Evolutionary conservation across 2,113 vertebrate genomes (phyloP), one percentile per base, ranked within the genome.

Genomic region (Prochilodus magdalenae): DNA sequence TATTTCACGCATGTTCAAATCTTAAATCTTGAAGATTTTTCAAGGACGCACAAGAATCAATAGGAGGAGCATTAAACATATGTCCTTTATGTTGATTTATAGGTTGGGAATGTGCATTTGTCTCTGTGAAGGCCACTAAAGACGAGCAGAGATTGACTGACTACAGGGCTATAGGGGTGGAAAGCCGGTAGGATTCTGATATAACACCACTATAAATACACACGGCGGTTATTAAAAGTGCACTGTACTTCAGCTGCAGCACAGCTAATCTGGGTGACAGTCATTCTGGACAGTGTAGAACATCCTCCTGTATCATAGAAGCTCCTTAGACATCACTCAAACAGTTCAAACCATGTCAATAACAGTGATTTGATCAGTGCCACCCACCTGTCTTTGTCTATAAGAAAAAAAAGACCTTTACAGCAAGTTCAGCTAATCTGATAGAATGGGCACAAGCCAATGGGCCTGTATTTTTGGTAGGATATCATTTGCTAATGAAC

Each of bases 171-270:
- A 87, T 77, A 79, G 40, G 89, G 81, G 81, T 76, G 82, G 77
- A 91, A 90, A 87, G 88, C 87, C 90, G 85, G 85, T 84, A 83
- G 82, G 81, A 87, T 90, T 92, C 84, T 91, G 86, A 88, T 89
- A 85, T 83, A 89, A 73, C 66, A 77, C 0, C 13, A 83, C 91
- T 93, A 92, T 88, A 87, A 90, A 93, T 91, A 92, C 85, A 85
- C 87, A 89, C 84, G 77, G 67, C 63, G 83, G 65, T 84, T 86
- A 88, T 87, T 89, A 84, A 87, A 91, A 87, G 82, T 89, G 83
- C 76, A 87, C 83, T 88, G 77, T 71, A 82, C 74, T 40, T 86
- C 53, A 73, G 87, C 70, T 69, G 84, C 87, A 84, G 89, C 81
- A 87, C 83, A 86, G 85, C 86, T 81, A 79, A 59, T 80, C 85